These are phyloP conservation scores for Coreius guichenoti DNA, from an alignment of 2,797 vertebrate species.

Conservation along the genomic window DNA sequence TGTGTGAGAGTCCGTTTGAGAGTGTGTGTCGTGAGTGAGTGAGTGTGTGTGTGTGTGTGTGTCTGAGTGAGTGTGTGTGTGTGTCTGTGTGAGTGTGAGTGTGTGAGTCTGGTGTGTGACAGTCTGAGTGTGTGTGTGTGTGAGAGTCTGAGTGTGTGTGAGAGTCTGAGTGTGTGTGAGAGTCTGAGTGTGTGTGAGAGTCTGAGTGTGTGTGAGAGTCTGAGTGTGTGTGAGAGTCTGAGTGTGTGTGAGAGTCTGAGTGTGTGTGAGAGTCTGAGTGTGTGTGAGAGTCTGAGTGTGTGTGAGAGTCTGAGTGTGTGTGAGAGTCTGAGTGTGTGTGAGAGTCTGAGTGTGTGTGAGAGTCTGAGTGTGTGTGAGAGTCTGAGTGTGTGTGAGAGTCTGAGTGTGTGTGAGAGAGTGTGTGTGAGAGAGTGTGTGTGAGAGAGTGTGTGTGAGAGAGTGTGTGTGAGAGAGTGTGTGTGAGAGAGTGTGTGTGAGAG, in stretches of 20 bases:
- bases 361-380: too few relatives aligned
- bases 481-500: neutral
- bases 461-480: neutral
- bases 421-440: neutral
- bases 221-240: neutral
- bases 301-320: too few relatives aligned
- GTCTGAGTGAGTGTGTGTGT: too few relatives aligned
- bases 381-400: fast-evolving
- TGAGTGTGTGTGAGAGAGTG: too few relatives aligned
- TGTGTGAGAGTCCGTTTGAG: too few relatives aligned
- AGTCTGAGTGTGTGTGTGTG: neutral
- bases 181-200: too few relatives aligned
- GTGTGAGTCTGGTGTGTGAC: too few relatives aligned
- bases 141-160: neutral
- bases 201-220: neutral
- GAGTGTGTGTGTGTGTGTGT: too few relatives aligned
- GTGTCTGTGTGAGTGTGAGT: neutral
- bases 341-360: neutral
- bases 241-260: too few relatives aligned
- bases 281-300: too few relatives aligned
- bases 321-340: neutral
- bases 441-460: neutral
- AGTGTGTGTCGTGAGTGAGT: too few relatives aligned
- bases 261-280: neutral
- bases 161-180: too few relatives aligned